Evolutionary conservation across 1,140 invertebrate genomes (phyloP), one percentile per base, ranked within the genome.

Genomic region (Bombus cullumanus): DNA sequence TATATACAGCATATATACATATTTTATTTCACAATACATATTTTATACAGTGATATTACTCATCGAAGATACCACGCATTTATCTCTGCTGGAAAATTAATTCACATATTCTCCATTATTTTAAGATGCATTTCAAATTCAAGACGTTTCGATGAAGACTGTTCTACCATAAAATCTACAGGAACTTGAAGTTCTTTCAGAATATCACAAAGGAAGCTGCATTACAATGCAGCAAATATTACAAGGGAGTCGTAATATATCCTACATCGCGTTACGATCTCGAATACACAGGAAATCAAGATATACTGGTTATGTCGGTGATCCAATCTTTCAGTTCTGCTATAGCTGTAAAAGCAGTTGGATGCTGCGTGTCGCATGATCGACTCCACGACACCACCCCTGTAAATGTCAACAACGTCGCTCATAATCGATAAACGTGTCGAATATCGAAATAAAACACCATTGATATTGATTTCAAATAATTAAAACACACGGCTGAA

Each of bases 381-480:
- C 95, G 94, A 37, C 97, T 97, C 96, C 96, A 97, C 39, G 96
- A 97, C 0, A 97, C 96, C 34, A 97, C 93, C 37, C 57, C 92
- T 93, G 73, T 37, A 41, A 69, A 83, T 81, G 53, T 15, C 10
- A n/a, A 41, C 0, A 66, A 25, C 5, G 15, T 15, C 22, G 22
- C 34, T 10, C 31, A 3, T 13, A n/a, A 79, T 22, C n/a, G 43
- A 75, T 31, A 9, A 12, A 10, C 10, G 22, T 4, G 13, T 13
- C 4, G 6, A 66, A 37, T 25, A 37, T 68, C 31, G 31, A 10
- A 3, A 68, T 12, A 3, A 25, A 10, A 25, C 18, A 6, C 31
- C 41, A 41, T 34, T 10, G 5, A 3, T 12, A 25, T 5, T 0
- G 47, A 53, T 53, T 8, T 6, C 8, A 53, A 53, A 53, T 53